Evolutionary conservation across 2,888 invertebrate species (phyloP).

Genomic region (Phortica okadai): DNA sequence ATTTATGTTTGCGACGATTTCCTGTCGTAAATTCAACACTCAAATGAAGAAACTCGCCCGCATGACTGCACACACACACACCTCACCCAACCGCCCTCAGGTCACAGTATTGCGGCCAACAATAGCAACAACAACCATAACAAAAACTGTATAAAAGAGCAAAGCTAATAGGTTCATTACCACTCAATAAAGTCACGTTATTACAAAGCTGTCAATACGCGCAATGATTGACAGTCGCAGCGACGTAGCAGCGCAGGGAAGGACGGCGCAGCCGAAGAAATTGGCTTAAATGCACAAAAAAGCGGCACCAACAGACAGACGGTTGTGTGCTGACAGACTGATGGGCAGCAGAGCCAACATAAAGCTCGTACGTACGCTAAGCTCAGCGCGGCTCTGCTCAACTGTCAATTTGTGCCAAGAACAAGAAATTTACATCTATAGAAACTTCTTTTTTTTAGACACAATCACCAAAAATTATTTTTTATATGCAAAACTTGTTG

Average conservation of each 20-base stretch:
- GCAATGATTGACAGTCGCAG: constrained; percentile 46
- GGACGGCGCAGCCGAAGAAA: constrained; percentile 16
- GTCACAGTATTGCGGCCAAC: constrained; percentile 26
- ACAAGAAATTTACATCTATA: constrained; percentile 41
- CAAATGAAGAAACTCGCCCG: constrained; percentile 32
- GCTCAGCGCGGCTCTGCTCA: neutral
- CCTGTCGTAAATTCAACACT: constrained; percentile 72
- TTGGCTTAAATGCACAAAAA: constrained; percentile 36
- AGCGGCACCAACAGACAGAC: constrained; percentile 8
- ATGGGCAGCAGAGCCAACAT: constrained; percentile 32
- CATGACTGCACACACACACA: neutral
- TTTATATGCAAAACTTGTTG: constrained; percentile 70
- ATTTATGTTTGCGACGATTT: constrained; percentile 69
- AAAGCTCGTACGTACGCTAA: neutral
- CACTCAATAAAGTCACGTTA: constrained; percentile 74
- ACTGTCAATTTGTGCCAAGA: constrained; percentile 2
- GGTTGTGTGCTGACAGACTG: constrained; percentile 48
- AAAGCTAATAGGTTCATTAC: constrained; percentile 71
- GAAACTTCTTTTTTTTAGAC: constrained; percentile 47
- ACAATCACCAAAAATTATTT: constrained; percentile 39
- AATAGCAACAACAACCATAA: constrained; percentile 36
- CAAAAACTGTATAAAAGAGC: constrained; percentile 3
- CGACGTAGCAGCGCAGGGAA: neutral
- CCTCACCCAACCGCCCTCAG: neutral
- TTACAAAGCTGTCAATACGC: constrained; percentile 56